Conservation (phyloP, 2,888 invertebrate genomes). For the Tachina grossa region DNA sequence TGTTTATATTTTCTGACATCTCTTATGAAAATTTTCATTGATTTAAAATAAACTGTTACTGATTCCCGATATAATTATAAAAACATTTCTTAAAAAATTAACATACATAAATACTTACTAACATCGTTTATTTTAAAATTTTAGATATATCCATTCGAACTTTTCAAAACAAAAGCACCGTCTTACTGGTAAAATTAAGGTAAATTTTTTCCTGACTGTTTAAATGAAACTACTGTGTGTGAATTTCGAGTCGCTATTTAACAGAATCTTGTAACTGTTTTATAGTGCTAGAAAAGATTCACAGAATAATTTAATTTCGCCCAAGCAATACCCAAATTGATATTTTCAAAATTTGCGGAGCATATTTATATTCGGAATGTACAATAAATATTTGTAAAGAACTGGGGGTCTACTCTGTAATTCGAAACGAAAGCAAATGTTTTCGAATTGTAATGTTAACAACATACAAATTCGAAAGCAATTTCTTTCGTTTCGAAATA, state of each 20-base stretch:
- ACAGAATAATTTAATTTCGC: conserved; percentile 77
- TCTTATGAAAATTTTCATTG: conserved; percentile 71
- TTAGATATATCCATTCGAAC: conserved; percentile 16
- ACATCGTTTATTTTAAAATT: conserved; percentile 6
- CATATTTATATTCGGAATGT: conserved; percentile 78
- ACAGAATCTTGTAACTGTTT: conserved; percentile 76
- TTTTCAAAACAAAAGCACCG: not conserved
- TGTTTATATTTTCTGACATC: conserved; percentile 80
- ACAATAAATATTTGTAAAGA: conserved; percentile 51
- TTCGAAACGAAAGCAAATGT: no score
- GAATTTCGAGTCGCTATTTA: conserved; percentile 81
- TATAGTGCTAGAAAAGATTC: conserved; percentile 81
- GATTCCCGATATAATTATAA: not conserved
- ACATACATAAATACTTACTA: not conserved
- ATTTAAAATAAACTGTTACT: conserved; percentile 17
- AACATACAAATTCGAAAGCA: no score
- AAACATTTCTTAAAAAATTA: not conserved
- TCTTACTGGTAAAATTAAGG: not conserved
- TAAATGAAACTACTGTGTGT: conserved; percentile 2
- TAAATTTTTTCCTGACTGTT: conserved; percentile 39
- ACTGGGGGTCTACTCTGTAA: no score
- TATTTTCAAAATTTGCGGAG: conserved; percentile 78
- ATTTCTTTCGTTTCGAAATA: no score
- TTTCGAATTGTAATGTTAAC: no score
- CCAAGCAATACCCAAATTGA: conserved; percentile 81